Conservation (phyloP, 2,797 vertebrate genomes). For the Enteromius argenteus region DNA sequence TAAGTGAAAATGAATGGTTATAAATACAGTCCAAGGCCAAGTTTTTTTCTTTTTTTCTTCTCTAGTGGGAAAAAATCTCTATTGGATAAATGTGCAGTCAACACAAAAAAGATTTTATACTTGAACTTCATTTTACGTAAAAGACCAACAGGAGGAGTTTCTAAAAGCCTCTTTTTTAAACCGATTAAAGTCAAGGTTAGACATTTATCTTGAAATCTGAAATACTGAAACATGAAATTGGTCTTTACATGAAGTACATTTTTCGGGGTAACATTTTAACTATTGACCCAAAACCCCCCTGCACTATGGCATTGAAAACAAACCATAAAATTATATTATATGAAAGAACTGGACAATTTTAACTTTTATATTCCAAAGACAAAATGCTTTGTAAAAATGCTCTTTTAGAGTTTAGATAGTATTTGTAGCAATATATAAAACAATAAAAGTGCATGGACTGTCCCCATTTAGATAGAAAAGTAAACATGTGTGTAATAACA, state of each 20-base stretch:
- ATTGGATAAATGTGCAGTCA: not conserved
- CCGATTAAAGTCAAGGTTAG: conserved; percentile 6
- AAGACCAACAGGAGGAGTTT: not conserved
- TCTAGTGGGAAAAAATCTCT: not conserved
- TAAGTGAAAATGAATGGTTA: not conserved
- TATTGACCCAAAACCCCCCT: not conserved
- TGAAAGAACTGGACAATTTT: not conserved
- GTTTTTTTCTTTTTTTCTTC: not conserved
- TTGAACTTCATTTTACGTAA: not conserved
- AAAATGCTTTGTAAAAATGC: not conserved
- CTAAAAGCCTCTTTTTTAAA: conserved; percentile 6
- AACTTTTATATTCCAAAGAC: not conserved
- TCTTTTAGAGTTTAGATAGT: not conserved
- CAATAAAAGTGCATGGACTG: not conserved
- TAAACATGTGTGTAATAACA: not conserved
- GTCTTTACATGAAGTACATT: not conserved
- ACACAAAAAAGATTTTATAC: not conserved
- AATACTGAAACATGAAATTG: not conserved
- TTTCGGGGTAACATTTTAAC: not conserved
- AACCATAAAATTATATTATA: not conserved
- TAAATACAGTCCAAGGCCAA: not conserved
- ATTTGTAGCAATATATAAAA: not conserved
- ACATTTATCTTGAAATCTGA: not conserved
- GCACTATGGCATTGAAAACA: not conserved
- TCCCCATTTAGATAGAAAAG: not conserved